Evolutionary conservation across 2,797 vertebrate species (phyloP).

Genomic region (Psittacula derbiana): DNA sequence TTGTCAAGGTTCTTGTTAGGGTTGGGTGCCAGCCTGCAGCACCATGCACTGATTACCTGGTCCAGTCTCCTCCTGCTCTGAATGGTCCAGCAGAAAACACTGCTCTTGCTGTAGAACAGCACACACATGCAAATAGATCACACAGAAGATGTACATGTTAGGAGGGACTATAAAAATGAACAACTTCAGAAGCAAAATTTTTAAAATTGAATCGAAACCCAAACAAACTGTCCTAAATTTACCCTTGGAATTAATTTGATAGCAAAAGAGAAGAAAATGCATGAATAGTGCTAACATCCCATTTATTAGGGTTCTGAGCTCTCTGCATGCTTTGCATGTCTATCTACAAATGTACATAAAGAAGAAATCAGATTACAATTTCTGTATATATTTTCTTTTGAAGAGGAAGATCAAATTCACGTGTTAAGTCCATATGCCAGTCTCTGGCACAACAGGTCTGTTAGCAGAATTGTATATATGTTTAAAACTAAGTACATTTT

Average conservation of each 20-base stretch:
- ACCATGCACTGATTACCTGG: not conserved
- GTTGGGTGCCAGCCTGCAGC: not conserved
- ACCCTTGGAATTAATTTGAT: not conserved
- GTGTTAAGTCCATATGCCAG: not conserved
- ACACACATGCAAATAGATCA: not conserved
- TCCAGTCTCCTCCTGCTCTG: not conserved
- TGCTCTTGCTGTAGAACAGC: not conserved
- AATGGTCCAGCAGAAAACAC: not conserved
- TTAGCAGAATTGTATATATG: not conserved
- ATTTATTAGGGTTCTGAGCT: not conserved
- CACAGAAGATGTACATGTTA: accelerated
- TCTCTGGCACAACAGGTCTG: not conserved
- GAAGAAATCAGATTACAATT: not conserved
- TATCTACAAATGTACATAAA: not conserved
- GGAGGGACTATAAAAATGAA: not conserved
- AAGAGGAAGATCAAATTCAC: not conserved
- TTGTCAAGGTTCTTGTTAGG: not conserved
- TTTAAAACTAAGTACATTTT: not conserved
- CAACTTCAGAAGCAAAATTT: not conserved
- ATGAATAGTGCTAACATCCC: not conserved
- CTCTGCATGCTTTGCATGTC: not conserved
- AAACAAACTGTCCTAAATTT: not conserved
- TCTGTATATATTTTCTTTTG: not conserved
- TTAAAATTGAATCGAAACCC: not conserved
- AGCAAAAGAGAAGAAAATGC: not conserved